These are phyloP conservation scores for Elegia similella DNA, from an alignment of 2,888 invertebrate genomes.

Conservation along the genomic window DNA sequence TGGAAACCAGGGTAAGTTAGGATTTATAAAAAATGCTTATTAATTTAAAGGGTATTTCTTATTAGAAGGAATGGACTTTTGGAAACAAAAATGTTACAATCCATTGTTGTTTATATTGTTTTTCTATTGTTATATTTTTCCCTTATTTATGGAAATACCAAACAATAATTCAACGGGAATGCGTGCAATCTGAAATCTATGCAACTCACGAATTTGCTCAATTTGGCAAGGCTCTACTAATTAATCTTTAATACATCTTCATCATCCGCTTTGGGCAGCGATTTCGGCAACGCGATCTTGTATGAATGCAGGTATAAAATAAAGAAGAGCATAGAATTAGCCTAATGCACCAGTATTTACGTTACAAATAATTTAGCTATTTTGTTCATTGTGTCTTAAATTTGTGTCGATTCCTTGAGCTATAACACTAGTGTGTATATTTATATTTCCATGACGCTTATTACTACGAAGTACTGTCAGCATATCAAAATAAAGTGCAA, in stretches of 20 bases:
- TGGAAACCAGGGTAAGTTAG: no score
- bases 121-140: not conserved
- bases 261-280: not conserved
- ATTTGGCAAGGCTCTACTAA: constrained; percentile 4
- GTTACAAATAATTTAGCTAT: no score
- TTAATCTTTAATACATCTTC: not conserved
- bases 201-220: not conserved
- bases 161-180: not conserved
- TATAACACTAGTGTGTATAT: no score
- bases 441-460: no score
- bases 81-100: no score
- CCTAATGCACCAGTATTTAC: not conserved
- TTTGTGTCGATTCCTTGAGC: no score
- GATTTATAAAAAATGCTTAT: no score
- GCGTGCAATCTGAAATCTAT: not conserved
- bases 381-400: not conserved
- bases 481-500: no score
- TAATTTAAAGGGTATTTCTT: no score
- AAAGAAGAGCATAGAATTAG: not conserved
- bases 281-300: not conserved
- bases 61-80: no score
- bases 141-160: not conserved
- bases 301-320: not conserved
- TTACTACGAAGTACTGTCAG: no score
- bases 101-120: no score